Conservation (phyloP, 1,140 invertebrate species). For the Trichomalopsis sarcophagae region DNA sequence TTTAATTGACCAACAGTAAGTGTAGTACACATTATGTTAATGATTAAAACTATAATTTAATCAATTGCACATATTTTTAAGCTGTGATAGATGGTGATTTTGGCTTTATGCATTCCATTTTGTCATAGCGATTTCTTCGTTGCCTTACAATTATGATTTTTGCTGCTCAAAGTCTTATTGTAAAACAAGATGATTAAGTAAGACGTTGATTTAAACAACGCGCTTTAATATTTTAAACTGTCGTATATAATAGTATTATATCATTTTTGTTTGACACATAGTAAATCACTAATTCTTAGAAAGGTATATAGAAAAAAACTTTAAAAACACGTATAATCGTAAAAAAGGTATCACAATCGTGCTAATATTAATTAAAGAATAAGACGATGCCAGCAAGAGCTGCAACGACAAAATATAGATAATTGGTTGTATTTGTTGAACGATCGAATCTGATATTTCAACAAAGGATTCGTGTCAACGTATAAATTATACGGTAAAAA, state of each 20-base stretch:
- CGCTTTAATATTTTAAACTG: too few relatives aligned
- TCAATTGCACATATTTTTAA: not conserved
- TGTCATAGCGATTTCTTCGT: not conserved
- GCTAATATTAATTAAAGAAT: not conserved
- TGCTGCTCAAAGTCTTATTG: not conserved
- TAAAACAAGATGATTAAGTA: not conserved
- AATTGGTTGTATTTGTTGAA: not conserved
- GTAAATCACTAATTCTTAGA: too few relatives aligned
- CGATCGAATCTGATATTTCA: not conserved
- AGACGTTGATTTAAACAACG: too few relatives aligned
- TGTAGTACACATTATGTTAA: not conserved
- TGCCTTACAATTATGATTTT: not conserved
- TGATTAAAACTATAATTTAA: not conserved
- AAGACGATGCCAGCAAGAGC: not conserved
- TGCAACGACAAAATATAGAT: not conserved
- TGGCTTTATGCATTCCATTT: not conserved
- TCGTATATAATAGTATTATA: too few relatives aligned
- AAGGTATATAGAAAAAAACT: too few relatives aligned
- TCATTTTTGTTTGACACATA: too few relatives aligned
- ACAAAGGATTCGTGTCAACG: too few relatives aligned
- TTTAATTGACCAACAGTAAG: not conserved
- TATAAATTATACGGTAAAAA: too few relatives aligned
- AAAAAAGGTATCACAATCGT: slow-evolving; percentile 1
- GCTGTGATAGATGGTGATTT: slow-evolving; percentile 13
- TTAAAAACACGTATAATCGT: not conserved